phyloP scores from a whole-genome alignment of 1,140 invertebrate genomes.

The Diachasmimorpha longicaudata region DNA sequence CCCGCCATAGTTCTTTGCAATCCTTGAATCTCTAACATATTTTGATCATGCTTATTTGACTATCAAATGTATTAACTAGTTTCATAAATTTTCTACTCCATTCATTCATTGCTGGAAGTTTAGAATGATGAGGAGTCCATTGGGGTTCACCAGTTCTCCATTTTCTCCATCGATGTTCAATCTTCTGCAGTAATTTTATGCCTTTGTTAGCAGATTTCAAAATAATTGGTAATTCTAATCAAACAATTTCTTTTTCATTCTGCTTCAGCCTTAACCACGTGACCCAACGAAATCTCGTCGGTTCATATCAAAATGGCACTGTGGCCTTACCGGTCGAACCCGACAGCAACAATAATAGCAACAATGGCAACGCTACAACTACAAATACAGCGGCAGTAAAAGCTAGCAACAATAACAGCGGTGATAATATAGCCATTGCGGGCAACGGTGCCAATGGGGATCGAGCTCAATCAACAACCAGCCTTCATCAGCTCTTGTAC shows the following conservation, averaged over 20 bases:
- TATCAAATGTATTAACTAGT: not conserved
- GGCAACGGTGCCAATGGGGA: slow-evolving; percentile 39
- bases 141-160: slow-evolving; percentile 30
- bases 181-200: slow-evolving; percentile 38
- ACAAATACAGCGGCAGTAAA: slow-evolving; percentile 3
- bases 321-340: slow-evolving; percentile 38
- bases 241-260: not conserved
- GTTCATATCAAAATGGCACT: slow-evolving; percentile 39
- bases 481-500: slow-evolving; percentile 56
- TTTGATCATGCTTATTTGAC: not conserved
- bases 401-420: slow-evolving; percentile 1
- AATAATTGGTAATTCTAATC: too few species aligned
- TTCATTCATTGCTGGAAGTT: not conserved
- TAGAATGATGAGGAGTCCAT: slow-evolving; percentile 21
- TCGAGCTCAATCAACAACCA: slow-evolving; percentile 29
- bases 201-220: not conserved
- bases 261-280: slow-evolving; percentile 54
- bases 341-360: slow-evolving; percentile 44
- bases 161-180: slow-evolving; percentile 36
- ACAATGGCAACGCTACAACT: slow-evolving; percentile 17
- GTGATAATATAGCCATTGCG: not conserved
- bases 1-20: not conserved
- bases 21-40: not conserved
- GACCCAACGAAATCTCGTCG: slow-evolving; percentile 46
- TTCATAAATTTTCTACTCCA: not conserved